A percentile compares a stretch with the other conserved stretches of the same genome.
These are phyloP conservation scores for Trachelus tabidus DNA, from an alignment of 2,888 invertebrate genomes.

Conservation along the genomic window DNA sequence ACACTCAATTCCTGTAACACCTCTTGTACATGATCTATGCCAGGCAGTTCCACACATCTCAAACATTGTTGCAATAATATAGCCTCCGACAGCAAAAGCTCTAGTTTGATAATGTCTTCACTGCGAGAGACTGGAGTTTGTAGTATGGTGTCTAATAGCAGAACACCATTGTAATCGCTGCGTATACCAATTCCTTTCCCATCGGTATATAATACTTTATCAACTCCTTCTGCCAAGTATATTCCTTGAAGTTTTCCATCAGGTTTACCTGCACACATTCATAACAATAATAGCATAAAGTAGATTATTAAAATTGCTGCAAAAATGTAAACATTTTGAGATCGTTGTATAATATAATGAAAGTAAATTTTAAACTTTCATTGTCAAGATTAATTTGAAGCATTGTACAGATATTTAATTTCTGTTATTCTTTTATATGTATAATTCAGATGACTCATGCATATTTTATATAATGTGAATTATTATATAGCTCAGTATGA, in stretches of 20 bases:
- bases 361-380: background rate
- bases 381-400: background rate
- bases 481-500: background rate
- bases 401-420: background rate
- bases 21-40: conserved; percentile 81
- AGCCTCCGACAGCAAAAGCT: conserved; percentile 90
- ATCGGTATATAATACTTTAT: conserved; percentile 87
- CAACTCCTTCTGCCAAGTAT: conserved; percentile 79
- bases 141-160: conserved; percentile 88
- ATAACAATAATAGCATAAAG: conserved; percentile 23
- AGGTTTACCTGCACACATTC: conserved; percentile 70
- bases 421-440: background rate
- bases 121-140: conserved; percentile 83
- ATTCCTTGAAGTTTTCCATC: conserved; percentile 76
- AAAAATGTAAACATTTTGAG: background rate
- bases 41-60: conserved; percentile 77
- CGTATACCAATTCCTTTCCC: conserved; percentile 84
- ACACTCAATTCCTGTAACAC: conserved; percentile 82
- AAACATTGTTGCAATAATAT: conserved; percentile 85
- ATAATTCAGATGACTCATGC: background rate
- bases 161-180: conserved; percentile 91
- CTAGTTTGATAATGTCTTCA: conserved; percentile 84
- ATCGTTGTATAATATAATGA: background rate
- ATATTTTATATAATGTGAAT: background rate
- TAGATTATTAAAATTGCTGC: background rate